phyloP scores from a whole-genome alignment of 2,113 vertebrate species.

The Eolophus roseicapilla region DNA sequence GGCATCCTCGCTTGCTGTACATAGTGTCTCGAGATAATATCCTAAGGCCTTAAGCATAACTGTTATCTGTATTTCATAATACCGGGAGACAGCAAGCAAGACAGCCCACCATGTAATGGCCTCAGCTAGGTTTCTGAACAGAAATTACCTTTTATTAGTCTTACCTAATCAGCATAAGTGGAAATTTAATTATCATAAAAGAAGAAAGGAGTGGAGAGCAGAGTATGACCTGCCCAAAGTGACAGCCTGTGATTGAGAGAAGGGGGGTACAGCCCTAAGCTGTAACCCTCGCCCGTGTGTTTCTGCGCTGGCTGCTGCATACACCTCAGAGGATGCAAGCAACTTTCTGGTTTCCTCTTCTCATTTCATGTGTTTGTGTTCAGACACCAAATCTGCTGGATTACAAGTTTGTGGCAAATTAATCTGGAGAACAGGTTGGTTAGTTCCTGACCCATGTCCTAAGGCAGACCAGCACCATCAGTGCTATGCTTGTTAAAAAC shows the following conservation, averaged over 20 bases:
- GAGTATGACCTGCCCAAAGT: neutral
- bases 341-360: neutral
- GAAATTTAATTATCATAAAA: neutral
- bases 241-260: neutral
- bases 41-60: neutral
- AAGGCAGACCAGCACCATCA: neutral
- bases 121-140: neutral
- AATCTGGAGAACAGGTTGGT: neutral
- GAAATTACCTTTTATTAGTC: neutral
- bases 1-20: neutral
- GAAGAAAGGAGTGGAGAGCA: neutral
- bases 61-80: neutral
- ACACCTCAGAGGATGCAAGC: neutral
- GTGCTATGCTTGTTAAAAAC: neutral
- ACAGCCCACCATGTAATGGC: neutral
- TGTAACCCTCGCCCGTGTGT: neutral
- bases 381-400: neutral
- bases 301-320: neutral
- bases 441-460: neutral
- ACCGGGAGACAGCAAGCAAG: neutral
- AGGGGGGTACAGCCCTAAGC: neutral
- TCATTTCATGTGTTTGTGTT: neutral
- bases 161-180: neutral
- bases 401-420: neutral
- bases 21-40: neutral